phyloP scores from a whole-genome alignment of 2,797 vertebrate species.

The Oreochromis grahami region DNA sequence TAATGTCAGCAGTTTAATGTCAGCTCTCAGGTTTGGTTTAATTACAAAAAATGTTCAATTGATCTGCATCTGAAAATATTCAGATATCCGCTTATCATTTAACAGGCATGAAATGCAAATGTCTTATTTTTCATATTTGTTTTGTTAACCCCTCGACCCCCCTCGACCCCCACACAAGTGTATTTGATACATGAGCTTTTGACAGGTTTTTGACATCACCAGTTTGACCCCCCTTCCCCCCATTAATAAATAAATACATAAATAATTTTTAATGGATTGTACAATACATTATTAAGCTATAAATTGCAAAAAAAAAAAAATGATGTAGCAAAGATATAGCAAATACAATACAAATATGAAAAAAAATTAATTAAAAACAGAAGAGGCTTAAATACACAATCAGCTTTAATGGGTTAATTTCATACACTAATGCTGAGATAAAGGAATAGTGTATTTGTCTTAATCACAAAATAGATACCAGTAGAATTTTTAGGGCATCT shows the following conservation, averaged over 20 bases:
- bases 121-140: neutral
- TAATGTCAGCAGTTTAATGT: neutral
- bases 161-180: rapidly evolving
- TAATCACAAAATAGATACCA: neutral
- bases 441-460: neutral
- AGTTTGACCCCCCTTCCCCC: too few species aligned
- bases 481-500: neutral
- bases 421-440: neutral
- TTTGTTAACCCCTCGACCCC: neutral
- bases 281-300: neutral
- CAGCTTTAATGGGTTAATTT: neutral
- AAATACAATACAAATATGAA: neutral
- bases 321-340: neutral
- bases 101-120: neutral
- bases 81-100: neutral
- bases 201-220: too few species aligned
- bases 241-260: neutral
- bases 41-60: neutral
- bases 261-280: neutral
- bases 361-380: neutral
- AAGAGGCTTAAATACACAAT: neutral
- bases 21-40: neutral
- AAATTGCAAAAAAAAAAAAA: neutral
- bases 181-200: neutral
- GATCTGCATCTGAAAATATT: neutral